Percentiles rank a stretch among this genome's conserved stretches.
Evolutionary conservation across 2,113 vertebrate genomes (phyloP).

Genomic region (Melierax canorus): DNA sequence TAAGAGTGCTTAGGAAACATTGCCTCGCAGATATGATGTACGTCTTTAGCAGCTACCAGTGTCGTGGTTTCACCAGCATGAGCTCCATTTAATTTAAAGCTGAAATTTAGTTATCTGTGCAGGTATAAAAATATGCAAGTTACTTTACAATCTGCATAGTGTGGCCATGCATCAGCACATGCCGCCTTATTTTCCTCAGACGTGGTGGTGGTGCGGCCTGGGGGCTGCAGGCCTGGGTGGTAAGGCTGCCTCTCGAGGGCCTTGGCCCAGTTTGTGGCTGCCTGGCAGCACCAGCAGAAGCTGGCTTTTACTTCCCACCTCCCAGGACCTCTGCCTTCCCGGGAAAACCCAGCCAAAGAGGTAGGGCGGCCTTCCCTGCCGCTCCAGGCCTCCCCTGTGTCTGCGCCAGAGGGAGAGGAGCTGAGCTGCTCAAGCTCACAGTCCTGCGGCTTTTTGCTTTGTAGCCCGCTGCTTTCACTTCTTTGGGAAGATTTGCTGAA

Average conservation of each 20-base stretch:
- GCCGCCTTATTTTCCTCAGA: fast-evolving
- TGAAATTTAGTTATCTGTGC: not conserved
- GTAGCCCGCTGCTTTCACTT: not conserved
- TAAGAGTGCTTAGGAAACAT: not conserved
- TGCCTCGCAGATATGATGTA: fast-evolving
- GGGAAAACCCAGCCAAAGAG: not conserved
- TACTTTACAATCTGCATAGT: fast-evolving
- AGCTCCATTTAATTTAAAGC: not conserved
- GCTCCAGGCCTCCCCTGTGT: no score
- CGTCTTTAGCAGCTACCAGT: no score
- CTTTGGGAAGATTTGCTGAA: not conserved
- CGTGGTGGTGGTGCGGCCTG: no score
- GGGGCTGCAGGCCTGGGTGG: fast-evolving
- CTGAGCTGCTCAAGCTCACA: not conserved
- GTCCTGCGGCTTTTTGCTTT: fast-evolving
- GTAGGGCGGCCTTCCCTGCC: not conserved
- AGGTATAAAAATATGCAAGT: not conserved
- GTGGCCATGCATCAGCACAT: fast-evolving
- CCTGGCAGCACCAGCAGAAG: not conserved
- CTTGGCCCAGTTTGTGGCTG: not conserved
- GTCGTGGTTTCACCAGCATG: not conserved
- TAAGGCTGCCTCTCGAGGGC: fast-evolving
- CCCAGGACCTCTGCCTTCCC: not conserved
- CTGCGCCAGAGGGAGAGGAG: not conserved
- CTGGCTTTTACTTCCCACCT: not conserved